phyloP scores from a whole-genome alignment of 1,140 invertebrate species.

The Monochamus saltuarius region DNA sequence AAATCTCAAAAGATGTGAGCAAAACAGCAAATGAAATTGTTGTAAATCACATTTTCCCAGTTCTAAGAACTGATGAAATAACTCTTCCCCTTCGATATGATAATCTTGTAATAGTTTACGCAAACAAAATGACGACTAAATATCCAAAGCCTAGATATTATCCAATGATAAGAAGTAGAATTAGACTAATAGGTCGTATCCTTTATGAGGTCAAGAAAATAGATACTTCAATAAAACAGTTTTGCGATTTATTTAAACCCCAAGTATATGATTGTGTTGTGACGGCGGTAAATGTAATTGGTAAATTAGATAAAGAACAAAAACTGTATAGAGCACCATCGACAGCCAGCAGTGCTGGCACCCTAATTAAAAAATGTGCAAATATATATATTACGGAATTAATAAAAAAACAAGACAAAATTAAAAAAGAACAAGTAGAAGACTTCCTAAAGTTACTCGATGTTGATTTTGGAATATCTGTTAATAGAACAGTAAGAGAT shows the following conservation, averaged over 20 bases:
- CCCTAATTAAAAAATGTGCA: slow-evolving; percentile 6
- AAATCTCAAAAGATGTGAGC: neutral
- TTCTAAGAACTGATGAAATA: slow-evolving; percentile 10
- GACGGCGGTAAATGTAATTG: neutral
- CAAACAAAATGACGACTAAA: slow-evolving; percentile 9
- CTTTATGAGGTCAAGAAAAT: slow-evolving; percentile 2
- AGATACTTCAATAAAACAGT: neutral
- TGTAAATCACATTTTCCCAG: slow-evolving; percentile 1
- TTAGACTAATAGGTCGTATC: slow-evolving; percentile 11
- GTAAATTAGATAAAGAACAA: neutral
- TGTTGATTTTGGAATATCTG: slow-evolving; percentile 3
- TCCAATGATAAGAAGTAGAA: slow-evolving; percentile 6
- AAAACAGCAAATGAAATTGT: neutral
- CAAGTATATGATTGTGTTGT: no score
- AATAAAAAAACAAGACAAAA: slow-evolving; percentile 6
- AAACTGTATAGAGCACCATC: slow-evolving; percentile 3
- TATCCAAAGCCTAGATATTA: slow-evolving; percentile 6
- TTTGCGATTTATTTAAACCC: neutral
- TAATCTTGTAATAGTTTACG: slow-evolving; percentile 9
- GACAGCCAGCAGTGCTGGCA: slow-evolving; percentile 2
- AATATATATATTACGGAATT: slow-evolving; percentile 12
- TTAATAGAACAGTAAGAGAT: slow-evolving; percentile 10
- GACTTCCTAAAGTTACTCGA: slow-evolving; percentile 11
- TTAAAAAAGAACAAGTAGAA: neutral
- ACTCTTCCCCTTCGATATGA: slow-evolving; percentile 3